Conservation (phyloP, 2,113 vertebrate genomes). For the Scomber scombrus region DNA sequence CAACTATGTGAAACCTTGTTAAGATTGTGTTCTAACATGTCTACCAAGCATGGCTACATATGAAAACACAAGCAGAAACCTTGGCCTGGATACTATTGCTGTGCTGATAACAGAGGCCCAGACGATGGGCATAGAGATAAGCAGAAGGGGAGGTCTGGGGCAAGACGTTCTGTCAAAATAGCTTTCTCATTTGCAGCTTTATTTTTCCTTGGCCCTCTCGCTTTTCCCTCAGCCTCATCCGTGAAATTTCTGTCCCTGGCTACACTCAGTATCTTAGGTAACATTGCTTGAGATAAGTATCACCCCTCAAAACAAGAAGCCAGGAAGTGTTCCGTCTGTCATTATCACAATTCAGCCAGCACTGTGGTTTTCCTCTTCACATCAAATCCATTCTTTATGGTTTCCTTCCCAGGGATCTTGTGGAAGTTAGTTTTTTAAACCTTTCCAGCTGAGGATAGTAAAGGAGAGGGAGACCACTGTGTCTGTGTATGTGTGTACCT, state of each 20-base stretch:
- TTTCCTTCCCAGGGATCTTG: slow-evolving; percentile 67
- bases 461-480: slow-evolving; percentile 52
- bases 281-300: slow-evolving; percentile 70
- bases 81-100: slow-evolving; percentile 58
- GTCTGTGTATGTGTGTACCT: slow-evolving; percentile 47
- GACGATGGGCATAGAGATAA: slow-evolving; percentile 77
- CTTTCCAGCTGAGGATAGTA: slow-evolving; percentile 75
- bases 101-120: slow-evolving; percentile 60
- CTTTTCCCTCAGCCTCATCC: slow-evolving; percentile 50
- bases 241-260: slow-evolving; percentile 51
- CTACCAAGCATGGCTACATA: slow-evolving; percentile 19
- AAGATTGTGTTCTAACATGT: slow-evolving; percentile 23
- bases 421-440: slow-evolving; percentile 52
- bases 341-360: slow-evolving; percentile 73
- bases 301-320: slow-evolving; percentile 71
- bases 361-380: slow-evolving; percentile 75
- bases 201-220: slow-evolving; percentile 58
- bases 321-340: slow-evolving; percentile 80
- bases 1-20: slow-evolving; percentile 12
- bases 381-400: slow-evolving; percentile 72
- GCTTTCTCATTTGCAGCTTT: slow-evolving; percentile 69
- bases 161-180: slow-evolving; percentile 59
- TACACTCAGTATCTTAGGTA: slow-evolving; percentile 60
- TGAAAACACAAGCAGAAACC: slow-evolving; percentile 39
- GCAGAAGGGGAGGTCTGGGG: slow-evolving; percentile 61